Conservation (phyloP, 1,140 invertebrate species). For the Saccostrea cuccullata region DNA sequence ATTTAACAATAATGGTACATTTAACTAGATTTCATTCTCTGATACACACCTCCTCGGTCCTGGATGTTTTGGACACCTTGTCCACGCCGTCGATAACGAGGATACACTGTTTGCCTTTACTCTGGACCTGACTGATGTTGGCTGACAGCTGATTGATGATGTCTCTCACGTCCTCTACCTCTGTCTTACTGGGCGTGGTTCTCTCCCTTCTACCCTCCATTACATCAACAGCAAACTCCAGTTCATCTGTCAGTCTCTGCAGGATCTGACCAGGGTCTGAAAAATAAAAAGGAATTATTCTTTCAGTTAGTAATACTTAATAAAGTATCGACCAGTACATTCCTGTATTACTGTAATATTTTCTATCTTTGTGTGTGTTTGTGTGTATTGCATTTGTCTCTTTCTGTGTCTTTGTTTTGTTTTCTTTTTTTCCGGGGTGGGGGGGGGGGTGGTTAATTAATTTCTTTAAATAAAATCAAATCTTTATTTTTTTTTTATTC, state of each 20-base stretch:
- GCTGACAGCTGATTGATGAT: conserved; percentile 48
- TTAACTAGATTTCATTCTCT: too few species aligned
- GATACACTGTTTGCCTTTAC: conserved; percentile 51
- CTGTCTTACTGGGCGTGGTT: conserved; percentile 6
- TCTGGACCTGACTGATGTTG: conserved; percentile 40
- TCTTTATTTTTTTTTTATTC: too few species aligned
- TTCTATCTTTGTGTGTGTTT: too few species aligned
- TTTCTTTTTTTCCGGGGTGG: not conserved
- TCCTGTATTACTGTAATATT: too few species aligned
- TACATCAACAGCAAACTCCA: conserved; percentile 44
- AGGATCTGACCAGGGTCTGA: conserved; percentile 53
- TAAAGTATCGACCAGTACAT: too few species aligned
- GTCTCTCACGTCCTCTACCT: conserved; percentile 26
- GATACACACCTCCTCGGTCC: conserved; percentile 59
- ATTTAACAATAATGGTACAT: too few species aligned
- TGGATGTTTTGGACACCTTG: conserved; percentile 52
- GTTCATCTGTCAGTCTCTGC: conserved; percentile 45
- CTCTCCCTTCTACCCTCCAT: conserved; percentile 26
- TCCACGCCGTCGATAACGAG: conserved; percentile 65
- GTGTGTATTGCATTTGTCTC: too few species aligned
- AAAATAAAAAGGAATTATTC: not conserved
- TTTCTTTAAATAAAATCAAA: too few species aligned
- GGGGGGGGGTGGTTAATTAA: too few species aligned
- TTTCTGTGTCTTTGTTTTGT: not conserved
- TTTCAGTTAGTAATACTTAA: not conserved